Evolutionary conservation across 2,888 invertebrate genomes (phyloP).

Genomic region (Eucriotettix oculatus): DNA sequence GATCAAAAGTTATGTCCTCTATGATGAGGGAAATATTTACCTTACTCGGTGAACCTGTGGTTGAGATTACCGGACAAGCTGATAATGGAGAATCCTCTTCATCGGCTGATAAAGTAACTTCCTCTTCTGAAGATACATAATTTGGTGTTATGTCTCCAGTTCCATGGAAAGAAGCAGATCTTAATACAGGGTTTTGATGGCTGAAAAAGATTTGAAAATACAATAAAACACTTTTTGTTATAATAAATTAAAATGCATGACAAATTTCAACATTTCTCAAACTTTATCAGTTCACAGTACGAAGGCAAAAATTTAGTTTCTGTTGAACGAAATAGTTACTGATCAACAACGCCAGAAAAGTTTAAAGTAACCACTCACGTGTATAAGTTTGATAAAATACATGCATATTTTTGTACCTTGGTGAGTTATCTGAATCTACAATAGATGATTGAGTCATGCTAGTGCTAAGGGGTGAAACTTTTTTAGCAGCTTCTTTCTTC

Average conservation of each 20-base stretch:
- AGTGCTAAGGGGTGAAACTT: conserved; percentile 8
- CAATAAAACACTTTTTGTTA: not conserved
- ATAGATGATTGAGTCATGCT: conserved; percentile 16
- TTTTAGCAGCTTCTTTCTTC: conserved; percentile 30
- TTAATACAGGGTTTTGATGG: conserved; percentile 23
- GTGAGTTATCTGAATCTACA: conserved; percentile 17
- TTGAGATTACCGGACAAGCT: conserved; percentile 1
- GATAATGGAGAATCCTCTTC: conserved; percentile 9
- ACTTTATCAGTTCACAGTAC: too few species aligned
- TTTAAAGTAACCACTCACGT: too few species aligned
- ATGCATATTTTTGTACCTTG: conserved; percentile 16
- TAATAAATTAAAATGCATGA: too few species aligned
- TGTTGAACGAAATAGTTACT: too few species aligned
- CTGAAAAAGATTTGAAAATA: conserved; percentile 7
- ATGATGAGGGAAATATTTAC: too few species aligned
- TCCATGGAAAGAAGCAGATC: conserved; percentile 32
- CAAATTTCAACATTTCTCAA: too few species aligned
- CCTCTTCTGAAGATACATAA: conserved; percentile 13
- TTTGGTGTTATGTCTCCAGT: conserved; percentile 17
- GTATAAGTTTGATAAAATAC: too few species aligned
- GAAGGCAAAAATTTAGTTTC: too few species aligned
- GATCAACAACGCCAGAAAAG: too few species aligned
- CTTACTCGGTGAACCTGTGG: too few species aligned
- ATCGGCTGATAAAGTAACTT: conserved; percentile 11
- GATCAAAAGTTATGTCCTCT: too few species aligned